Percentiles rank a stretch among this genome's conserved stretches.
Evolutionary conservation across 2,797 vertebrate species (phyloP).

Genomic region (Eupleurogrammus muticus): DNA sequence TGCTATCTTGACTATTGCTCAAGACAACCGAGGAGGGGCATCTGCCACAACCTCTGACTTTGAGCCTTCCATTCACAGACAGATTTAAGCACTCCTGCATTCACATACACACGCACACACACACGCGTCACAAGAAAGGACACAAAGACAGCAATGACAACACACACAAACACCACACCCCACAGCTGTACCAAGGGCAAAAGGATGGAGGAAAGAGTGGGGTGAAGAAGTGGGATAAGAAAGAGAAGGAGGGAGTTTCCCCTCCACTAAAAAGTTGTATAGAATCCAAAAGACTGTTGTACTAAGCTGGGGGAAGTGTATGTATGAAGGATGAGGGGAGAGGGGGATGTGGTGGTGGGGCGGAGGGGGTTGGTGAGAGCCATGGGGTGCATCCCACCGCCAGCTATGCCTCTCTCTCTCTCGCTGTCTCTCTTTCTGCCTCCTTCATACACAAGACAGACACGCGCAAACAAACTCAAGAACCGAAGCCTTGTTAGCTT

Average conservation of each 20-base stretch:
- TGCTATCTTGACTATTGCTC: constrained; percentile 26
- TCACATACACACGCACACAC: constrained; percentile 1
- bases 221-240: constrained; percentile 46
- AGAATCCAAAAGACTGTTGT: constrained; percentile 60
- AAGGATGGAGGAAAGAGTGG: constrained; percentile 13
- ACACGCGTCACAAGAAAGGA: constrained; percentile 1
- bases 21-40: constrained; percentile 51
- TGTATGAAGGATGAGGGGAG: constrained; percentile 42
- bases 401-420: constrained; percentile 66
- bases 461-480: constrained; percentile 56
- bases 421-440: constrained; percentile 31
- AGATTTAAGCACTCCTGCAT: constrained; percentile 18
- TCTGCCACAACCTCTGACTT: constrained; percentile 53
- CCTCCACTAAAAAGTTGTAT: constrained; percentile 68
- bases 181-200: constrained; percentile 30
- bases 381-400: constrained; percentile 75
- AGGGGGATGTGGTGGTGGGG: constrained; percentile 22
- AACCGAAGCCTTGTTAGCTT: constrained; percentile 80
- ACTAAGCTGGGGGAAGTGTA: constrained; percentile 55
- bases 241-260: constrained; percentile 47
- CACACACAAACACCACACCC: not conserved
- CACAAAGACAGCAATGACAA: not conserved
- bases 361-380: constrained; percentile 54
- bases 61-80: constrained; percentile 50
- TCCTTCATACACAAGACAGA: constrained; percentile 49